Conservation (phyloP, 2,888 invertebrate genomes). For the Pristionchus entomophagus region DNA sequence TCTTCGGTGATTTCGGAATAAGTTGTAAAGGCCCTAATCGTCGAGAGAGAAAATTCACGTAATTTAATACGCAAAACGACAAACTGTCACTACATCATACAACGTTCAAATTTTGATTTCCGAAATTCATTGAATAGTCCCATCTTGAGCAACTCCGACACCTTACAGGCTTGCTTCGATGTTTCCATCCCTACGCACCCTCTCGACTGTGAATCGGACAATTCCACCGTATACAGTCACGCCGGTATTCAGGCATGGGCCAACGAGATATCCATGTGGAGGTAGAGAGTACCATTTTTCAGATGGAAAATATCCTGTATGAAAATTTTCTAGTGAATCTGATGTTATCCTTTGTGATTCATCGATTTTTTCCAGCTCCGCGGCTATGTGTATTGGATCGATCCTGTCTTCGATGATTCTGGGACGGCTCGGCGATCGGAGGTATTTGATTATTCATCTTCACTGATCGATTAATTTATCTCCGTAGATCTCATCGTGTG, state of each 20-base stretch:
- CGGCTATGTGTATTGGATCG: conserved; percentile 50
- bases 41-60: no score
- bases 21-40: no score
- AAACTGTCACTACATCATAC: no score
- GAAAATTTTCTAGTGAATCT: no score
- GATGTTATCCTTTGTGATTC: background rate
- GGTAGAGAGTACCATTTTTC: conserved; percentile 35
- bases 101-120: no score
- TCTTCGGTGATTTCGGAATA: no score
- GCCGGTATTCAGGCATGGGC: conserved; percentile 48
- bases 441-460: no score
- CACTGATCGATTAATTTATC: background rate
- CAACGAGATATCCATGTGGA: conserved; percentile 48
- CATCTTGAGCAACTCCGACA: background rate
- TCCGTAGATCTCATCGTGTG: conserved; percentile 39
- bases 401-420: conserved; percentile 50
- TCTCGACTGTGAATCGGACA: conserved; percentile 45
- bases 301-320: background rate
- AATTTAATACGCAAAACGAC: no score
- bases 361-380: conserved; percentile 50
- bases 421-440: conserved; percentile 50
- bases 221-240: background rate
- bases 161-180: conserved; percentile 35
- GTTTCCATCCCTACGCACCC: conserved; percentile 31
- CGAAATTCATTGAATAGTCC: no score